Conservation (phyloP, 2,113 vertebrate species). For the Istiophorus platypterus region DNA sequence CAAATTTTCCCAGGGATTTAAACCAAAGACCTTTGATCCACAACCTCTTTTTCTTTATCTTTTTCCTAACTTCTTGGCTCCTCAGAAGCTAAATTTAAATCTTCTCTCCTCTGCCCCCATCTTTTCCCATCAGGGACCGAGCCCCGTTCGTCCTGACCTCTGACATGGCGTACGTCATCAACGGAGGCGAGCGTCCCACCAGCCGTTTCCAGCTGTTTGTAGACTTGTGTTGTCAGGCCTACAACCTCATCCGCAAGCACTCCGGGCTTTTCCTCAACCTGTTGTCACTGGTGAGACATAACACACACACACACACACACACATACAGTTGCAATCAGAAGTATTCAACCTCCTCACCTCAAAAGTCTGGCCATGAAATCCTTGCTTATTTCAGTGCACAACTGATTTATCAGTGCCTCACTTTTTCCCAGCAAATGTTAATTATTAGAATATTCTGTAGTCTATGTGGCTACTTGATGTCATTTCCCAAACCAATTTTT, state of each 20-base stretch:
- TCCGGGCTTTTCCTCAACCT: constrained; percentile 96
- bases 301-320: not conserved
- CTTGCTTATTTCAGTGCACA: too few relatives aligned
- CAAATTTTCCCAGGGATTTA: constrained; percentile 11
- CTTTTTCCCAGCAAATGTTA: constrained; percentile 41
- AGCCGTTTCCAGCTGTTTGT: constrained; percentile 98
- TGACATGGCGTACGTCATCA: constrained; percentile 99
- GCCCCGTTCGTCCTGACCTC: constrained; percentile 98
- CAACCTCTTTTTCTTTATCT: constrained; percentile 3
- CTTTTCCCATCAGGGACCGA: constrained; percentile 89
- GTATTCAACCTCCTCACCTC: too few relatives aligned
- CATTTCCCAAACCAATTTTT: not conserved
- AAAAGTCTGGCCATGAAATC: too few relatives aligned
- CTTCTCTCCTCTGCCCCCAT: not conserved
- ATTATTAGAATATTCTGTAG: not conserved
- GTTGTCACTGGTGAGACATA: constrained; percentile 90
- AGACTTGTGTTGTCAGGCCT: constrained; percentile 96
- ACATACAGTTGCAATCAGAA: too few relatives aligned
- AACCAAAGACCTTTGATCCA: not conserved
- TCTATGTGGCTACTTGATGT: not conserved
- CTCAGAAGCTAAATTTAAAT: not conserved
- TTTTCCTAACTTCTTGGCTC: not conserved
- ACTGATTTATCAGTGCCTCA: constrained; percentile 11
- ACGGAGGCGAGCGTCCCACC: constrained; percentile 96
- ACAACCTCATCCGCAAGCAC: constrained; percentile 97